Conservation (phyloP, 2,888 invertebrate genomes). For the Harpalus rufipes region DNA sequence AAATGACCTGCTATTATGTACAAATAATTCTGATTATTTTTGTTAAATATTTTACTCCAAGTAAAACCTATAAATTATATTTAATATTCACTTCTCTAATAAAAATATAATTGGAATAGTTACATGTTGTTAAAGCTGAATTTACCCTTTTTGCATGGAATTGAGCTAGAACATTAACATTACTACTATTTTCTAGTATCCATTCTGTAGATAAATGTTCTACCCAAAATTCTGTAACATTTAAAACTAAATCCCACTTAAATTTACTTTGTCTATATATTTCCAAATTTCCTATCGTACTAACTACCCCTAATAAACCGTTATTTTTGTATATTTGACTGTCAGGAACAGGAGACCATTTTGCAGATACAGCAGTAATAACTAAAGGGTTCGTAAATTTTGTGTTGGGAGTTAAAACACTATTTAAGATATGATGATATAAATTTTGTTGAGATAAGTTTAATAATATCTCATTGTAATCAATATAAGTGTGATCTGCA, state of each 20-base stretch:
- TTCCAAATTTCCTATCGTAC: constrained; percentile 73
- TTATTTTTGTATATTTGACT: constrained; percentile 64
- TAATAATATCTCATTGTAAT: constrained; percentile 71
- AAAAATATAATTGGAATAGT: neutral
- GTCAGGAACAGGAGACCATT: constrained; percentile 73
- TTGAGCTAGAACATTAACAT: constrained; percentile 8
- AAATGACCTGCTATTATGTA: constrained; percentile 73
- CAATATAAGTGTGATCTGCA: constrained; percentile 67
- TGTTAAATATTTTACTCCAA: constrained; percentile 73
- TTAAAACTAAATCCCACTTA: constrained; percentile 71
- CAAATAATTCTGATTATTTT: constrained; percentile 69
- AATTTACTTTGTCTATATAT: constrained; percentile 72
- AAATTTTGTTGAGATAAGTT: constrained; percentile 71
- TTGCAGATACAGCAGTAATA: constrained; percentile 70
- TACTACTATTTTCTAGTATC: constrained; percentile 66
- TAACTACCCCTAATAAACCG: constrained; percentile 72
- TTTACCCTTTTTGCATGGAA: constrained; percentile 44
- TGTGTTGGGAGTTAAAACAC: constrained; percentile 72
- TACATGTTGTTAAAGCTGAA: constrained; percentile 45
- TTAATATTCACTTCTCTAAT: constrained; percentile 19
- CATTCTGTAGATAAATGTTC: constrained; percentile 71
- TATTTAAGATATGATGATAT: constrained; percentile 72
- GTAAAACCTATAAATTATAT: constrained; percentile 72
- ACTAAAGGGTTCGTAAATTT: constrained; percentile 69
- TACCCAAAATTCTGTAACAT: constrained; percentile 72